phyloP scores from a whole-genome alignment of 2,888 invertebrate species.

The Fabriciana adippe region DNA sequence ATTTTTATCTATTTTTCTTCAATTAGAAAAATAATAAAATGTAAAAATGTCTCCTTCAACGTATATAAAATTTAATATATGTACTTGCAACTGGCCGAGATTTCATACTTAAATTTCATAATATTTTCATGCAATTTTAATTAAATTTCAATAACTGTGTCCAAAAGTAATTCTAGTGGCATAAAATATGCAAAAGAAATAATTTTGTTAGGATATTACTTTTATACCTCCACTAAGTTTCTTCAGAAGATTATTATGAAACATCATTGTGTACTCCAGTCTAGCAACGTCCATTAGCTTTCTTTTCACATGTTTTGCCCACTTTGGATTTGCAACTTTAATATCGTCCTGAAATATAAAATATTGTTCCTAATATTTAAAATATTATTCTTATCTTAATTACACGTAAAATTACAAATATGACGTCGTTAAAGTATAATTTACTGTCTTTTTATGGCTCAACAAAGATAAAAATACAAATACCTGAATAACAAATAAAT shows the following conservation, averaged over 20 bases:
- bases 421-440: slow-evolving; percentile 4
- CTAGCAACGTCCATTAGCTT: slow-evolving; percentile 76
- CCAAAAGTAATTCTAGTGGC: not conserved
- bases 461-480: not conserved
- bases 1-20: too few species aligned
- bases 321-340: slow-evolving; percentile 79
- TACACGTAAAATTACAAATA: too few species aligned
- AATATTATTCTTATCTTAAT: too few species aligned
- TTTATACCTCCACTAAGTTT: slow-evolving; percentile 79
- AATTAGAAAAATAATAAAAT: too few species aligned
- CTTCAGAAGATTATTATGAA: slow-evolving; percentile 70
- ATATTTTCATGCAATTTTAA: too few species aligned
- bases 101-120: too few species aligned
- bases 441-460: not conserved
- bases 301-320: slow-evolving; percentile 79
- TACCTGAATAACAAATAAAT: slow-evolving; percentile 77
- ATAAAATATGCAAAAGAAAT: not conserved
- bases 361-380: not conserved
- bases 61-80: too few species aligned
- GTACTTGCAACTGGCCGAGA: too few species aligned
- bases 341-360: slow-evolving; percentile 65
- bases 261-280: slow-evolving; percentile 80
- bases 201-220: not conserved
- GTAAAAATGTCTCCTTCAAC: too few species aligned
- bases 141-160: too few species aligned